Base-by-base conservation (phyloP, 1,140 invertebrate genomes). In the Chelonus insularis region DNA sequence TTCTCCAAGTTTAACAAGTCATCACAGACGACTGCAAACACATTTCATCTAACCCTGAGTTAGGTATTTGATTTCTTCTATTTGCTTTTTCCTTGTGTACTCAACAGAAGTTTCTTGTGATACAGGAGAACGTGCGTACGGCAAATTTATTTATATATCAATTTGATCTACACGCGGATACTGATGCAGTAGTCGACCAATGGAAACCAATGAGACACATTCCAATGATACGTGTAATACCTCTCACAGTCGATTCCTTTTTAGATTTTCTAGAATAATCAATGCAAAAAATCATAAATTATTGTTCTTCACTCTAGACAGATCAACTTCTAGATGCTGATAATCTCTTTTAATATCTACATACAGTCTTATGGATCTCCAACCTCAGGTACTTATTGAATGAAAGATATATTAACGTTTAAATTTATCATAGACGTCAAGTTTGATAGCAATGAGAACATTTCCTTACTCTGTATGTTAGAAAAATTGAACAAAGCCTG, bases 171-270 rank as follows among this genome's bases (percentile, higher is more conserved):
- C 52, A 55, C 34, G 14, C 50, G 36, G 18, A 29, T 29, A 39
- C 20, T 34, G 14, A 20, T 21, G 18, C 20, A 52, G 50, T 34
- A 14, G 14, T 32, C 11, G 25, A 32, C 14, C 62, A 51, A 60
- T 41, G 20, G 39, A 41, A 60, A 41, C 29, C 51, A 43, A 51
- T 37, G 34, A 43, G 43, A 57, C 54, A 60, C 39, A 62, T 55
- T 55, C 52, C 52, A 55, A 32, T 21, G 23, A 34, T 23, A 51
- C 52, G 56, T 57, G 50, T 57, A 50, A 57, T 60, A 57, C 51
- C 63, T 43, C 51, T 61, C 59, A 65, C 45, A 59, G 63, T 60
- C 59, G 55, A 65, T 65, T 61, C 59, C 47, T 61, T 65, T 58
- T 65, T 47, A 52, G 54, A 36, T 55, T 61, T 62, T 65, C 55